Evolutionary conservation across 2,113 vertebrate genomes (phyloP), one percentile per base, ranked within the genome.

Genomic region (Megaleporinus macrocephalus): DNA sequence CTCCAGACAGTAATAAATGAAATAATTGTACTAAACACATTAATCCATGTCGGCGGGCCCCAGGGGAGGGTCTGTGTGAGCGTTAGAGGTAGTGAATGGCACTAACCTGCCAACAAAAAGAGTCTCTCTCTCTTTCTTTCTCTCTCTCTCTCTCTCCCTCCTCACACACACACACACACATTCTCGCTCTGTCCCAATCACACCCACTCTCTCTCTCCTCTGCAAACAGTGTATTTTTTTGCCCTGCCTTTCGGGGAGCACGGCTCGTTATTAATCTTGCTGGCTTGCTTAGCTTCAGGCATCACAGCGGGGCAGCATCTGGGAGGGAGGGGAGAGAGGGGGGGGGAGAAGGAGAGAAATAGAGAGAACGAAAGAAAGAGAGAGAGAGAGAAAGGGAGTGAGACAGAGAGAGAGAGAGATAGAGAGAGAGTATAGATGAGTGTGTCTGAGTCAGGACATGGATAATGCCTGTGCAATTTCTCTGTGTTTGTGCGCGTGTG

Each of bases 211-310:
- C 89, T 87, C 84, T 57, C 71, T 71, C 78, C 91, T 91, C 89
- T 87, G 88, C 91, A 91, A 93, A 93, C 93, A 92, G 91, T 92
- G 92, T 93, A 91, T 93, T 93, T 94, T 36, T 92, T 93, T 91
- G 89, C 89, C 89, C 84, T 91, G 91, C 92, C 93, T 91, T 80
- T 89, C 86, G 92, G 91, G 92, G 93, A 89, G 89, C 89, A 92
- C 86, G 87, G 93, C 90, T 93, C 92, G 91, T 92, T 94, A 94
- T 95, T 93, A 94, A 95, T 95, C 92, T 93, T 92, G 89, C 90
- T 89, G 86, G 91, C 92, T 93, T 91, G 90, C 90, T 89, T 91
- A 89, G 90, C 93, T 94, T 91, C 91, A 92, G 92, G 92, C 92
- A 85, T 84, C 92, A 90, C 91, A 92, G 93, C 88, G 88, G 90